Conservation (phyloP, 2,113 vertebrate species). For the Festucalex cinctus region DNA sequence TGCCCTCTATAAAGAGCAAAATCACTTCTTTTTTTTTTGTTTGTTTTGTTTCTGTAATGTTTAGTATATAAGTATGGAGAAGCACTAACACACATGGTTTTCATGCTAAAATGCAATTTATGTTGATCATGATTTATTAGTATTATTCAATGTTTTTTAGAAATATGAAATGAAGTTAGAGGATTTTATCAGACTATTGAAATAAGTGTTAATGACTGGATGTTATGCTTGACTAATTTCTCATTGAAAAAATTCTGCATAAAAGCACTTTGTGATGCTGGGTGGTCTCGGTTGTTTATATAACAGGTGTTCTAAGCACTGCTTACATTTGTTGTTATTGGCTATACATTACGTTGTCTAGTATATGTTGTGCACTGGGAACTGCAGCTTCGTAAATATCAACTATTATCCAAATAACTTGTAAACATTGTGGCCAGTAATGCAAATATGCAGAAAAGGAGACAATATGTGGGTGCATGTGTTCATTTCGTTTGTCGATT, state of each 20-base stretch:
- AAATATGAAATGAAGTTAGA: too few relatives aligned
- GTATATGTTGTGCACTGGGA: background rate
- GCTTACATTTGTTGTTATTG: background rate
- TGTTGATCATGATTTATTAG: too few relatives aligned
- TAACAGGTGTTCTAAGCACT: background rate
- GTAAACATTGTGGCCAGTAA: background rate
- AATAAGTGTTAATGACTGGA: background rate
- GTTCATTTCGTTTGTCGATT: background rate
- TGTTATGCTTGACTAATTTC: background rate
- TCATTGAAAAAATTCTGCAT: background rate
- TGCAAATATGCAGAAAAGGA: conserved; percentile 1
- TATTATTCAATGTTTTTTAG: too few relatives aligned
- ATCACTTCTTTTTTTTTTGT: background rate
- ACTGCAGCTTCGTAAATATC: background rate
- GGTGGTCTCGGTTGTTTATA: background rate
- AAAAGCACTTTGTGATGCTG: background rate
- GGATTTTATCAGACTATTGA: background rate
- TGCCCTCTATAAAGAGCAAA: background rate
- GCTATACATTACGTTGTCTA: background rate
- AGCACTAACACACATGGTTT: too few relatives aligned
- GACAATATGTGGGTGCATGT: background rate
- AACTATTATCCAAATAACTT: background rate
- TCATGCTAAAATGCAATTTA: too few relatives aligned
- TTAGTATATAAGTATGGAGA: background rate
- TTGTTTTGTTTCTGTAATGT: background rate